Base-by-base conservation (phyloP, 2,113 vertebrate genomes). In the Etia nguti region DNA sequence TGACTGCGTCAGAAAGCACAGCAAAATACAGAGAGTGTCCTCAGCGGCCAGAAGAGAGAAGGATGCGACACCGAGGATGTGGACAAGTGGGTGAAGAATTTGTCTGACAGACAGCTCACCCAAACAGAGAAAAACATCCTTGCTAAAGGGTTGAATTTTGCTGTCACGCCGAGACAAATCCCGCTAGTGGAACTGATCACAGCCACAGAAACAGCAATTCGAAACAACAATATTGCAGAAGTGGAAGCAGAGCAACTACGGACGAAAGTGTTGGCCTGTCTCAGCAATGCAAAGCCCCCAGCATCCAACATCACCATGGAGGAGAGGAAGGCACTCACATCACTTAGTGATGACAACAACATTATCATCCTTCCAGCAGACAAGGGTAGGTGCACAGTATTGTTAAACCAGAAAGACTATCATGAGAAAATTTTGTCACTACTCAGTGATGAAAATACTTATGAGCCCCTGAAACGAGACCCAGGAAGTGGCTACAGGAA, bases 151-250 rank as follows among this genome's bases (percentile, higher is more conserved):
- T 4, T 34, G 4, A 34, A 34, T 34, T 34, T 34, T 55, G 52
- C n/a, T 55, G 10, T 5, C 3, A n/a, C n/a, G 3, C n/a, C 5
- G 0, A 55, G 29, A 29, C 29, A 29, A 29, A 29, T 4, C 29
- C 29, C 29, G 4, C 29, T 29, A 29, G 29, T 29, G 29, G 29
- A 29, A 29, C 29, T 29, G 29, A 29, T 29, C 54, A n/a, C 6
- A 0, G 10, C 54, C n/a, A 0, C 54, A 10, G 54, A 55, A 24
- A 55, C 12, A 55, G 54, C 29, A 29, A 29, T 29, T 3, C 0
- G n/a, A 6, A 55, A 6, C n/a, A 55, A 2, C 20, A 54, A 54
- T 20, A n/a, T n/a, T 54, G 20, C 52, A 54, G 52, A 22, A 1
- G 20, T 54, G 52, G 52, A 54, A 54, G n/a, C 52, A 54, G 52